A percentile compares a stretch with the other conserved stretches of the same genome.
phyloP scores from a whole-genome alignment of 2,797 vertebrate genomes.

The Microtus obscurus region DNA sequence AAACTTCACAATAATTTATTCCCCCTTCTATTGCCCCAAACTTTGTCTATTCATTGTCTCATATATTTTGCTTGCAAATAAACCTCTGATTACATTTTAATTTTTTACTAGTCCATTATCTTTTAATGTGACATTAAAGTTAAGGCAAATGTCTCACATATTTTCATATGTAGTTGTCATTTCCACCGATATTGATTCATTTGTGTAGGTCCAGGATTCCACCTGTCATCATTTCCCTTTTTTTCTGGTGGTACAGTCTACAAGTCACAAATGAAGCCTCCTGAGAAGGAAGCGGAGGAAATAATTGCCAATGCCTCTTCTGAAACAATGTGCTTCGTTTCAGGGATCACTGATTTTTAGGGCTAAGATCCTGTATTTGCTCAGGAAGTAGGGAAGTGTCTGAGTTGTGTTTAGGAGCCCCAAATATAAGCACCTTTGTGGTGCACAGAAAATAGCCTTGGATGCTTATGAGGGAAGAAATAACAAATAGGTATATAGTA shows the following conservation, averaged over 20 bases:
- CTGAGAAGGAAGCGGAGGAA: not conserved
- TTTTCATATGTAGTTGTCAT: not conserved
- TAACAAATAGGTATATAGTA: not conserved
- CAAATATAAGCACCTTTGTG: not conserved
- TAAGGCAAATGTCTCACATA: not conserved
- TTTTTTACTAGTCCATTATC: not conserved
- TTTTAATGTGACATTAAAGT: slow-evolving; percentile 41
- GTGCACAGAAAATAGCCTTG: not conserved
- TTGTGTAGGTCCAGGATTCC: slow-evolving; percentile 21
- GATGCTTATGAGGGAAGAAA: not conserved
- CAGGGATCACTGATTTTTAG: not conserved
- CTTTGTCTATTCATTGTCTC: slow-evolving; percentile 36
- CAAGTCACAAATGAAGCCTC: not conserved
- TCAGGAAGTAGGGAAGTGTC: not conserved
- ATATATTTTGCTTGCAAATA: not conserved
- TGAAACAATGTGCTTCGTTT: slow-evolving; percentile 46
- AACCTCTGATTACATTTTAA: not conserved
- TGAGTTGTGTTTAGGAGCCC: not conserved
- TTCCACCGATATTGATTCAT: not conserved
- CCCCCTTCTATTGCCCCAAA: not conserved
- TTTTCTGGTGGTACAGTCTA: not conserved
- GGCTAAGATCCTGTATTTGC: not conserved
- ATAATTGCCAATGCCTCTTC: not conserved
- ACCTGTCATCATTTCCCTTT: slow-evolving; percentile 20
- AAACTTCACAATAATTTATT: slow-evolving; percentile 21